Conservation (phyloP, 2,113 vertebrate genomes). For the Nansenia antarctica region DNA sequence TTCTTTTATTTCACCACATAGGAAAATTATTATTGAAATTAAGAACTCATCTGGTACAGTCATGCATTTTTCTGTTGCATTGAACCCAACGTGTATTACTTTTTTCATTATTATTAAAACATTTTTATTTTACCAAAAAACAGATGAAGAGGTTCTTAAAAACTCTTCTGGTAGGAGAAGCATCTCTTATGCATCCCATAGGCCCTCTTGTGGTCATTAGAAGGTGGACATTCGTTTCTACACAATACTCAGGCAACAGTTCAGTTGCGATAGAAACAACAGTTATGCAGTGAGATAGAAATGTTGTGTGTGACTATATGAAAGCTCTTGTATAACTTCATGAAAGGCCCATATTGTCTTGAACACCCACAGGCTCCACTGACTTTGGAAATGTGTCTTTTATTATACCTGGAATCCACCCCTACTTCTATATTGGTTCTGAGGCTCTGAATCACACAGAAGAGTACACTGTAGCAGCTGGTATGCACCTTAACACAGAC, state of each 20-base stretch:
- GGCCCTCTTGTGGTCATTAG: background rate
- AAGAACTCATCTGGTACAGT: too few relatives aligned
- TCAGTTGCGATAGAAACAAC: too few relatives aligned
- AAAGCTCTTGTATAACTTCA: too few relatives aligned
- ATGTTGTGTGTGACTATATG: too few relatives aligned
- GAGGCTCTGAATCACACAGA: conserved; percentile 84
- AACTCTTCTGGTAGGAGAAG: conserved; percentile 77
- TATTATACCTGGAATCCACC: conserved; percentile 84
- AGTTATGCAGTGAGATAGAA: background rate
- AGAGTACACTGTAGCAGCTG: conserved; percentile 82
- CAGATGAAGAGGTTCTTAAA: conserved; percentile 67
- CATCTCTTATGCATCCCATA: background rate
- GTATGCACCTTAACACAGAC: conserved; percentile 62
- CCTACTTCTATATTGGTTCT: conserved; percentile 87
- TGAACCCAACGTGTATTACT: conserved; percentile 73
- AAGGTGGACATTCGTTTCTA: too few relatives aligned
- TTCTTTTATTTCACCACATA: too few relatives aligned
- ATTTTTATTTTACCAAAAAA: too few relatives aligned
- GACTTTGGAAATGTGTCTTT: conserved; percentile 88
- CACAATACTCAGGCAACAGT: too few relatives aligned
- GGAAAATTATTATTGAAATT: too few relatives aligned
- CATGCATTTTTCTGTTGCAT: too few relatives aligned
- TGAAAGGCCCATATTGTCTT: background rate
- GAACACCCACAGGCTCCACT: conserved; percentile 83
- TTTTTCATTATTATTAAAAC: background rate